These are phyloP conservation scores for Menura novaehollandiae DNA, from an alignment of 2,113 vertebrate species.

Conservation along the genomic window DNA sequence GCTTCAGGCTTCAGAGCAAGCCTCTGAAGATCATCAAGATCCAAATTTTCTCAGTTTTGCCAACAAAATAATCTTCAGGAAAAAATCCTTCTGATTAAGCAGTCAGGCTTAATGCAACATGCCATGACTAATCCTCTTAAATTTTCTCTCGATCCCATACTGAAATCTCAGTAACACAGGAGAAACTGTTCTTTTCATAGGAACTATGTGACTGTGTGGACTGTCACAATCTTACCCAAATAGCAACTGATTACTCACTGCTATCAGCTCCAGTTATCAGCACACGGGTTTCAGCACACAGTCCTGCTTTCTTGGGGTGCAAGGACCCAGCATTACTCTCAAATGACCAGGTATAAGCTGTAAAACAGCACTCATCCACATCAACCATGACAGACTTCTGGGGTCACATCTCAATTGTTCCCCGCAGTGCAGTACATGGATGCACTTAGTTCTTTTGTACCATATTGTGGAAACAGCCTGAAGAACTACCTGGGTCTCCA, in stretches of 20 bases:
- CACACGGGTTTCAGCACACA: neutral
- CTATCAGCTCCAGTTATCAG: neutral
- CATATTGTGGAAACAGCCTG: neutral
- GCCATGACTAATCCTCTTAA: neutral
- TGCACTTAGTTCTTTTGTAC: neutral
- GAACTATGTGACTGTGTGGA: neutral
- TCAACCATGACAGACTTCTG: neutral
- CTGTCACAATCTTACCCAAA: neutral
- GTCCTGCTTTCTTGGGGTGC: neutral
- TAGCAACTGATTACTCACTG: neutral
- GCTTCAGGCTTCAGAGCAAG: neutral
- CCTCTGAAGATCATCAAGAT: neutral
- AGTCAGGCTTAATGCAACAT: constrained; percentile 13
- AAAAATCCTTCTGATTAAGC: constrained; percentile 21
- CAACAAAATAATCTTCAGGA: constrained; percentile 18
- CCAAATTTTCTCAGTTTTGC: neutral
- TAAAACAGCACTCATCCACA: neutral
- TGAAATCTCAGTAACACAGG: neutral
- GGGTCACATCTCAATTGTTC: neutral
- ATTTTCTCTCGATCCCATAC: neutral
- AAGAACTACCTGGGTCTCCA: neutral
- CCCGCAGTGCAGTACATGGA: rapidly evolving
- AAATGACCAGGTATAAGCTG: neutral
- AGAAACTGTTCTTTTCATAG: neutral
- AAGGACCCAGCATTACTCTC: neutral